Base-by-base conservation (phyloP, 1,140 invertebrate species). In the Drosophila ambigua region DNA sequence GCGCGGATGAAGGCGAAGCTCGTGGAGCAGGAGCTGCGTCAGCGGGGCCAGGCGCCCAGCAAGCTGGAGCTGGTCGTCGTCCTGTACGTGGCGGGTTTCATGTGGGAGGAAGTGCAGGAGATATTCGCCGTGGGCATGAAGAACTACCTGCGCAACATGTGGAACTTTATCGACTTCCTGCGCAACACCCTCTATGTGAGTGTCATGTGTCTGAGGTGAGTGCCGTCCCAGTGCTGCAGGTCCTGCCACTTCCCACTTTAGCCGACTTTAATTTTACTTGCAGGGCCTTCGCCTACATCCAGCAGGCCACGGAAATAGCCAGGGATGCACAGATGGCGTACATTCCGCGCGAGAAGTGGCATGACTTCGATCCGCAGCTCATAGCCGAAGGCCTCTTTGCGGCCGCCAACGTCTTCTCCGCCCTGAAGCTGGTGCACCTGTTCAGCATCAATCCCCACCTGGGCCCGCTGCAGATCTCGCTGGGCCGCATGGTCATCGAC, bases 101-200 rank as follows among this genome's bases (percentile, higher is more conserved):
- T 99, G 52, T 97, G 96, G 95, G 95, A 98, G 90, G 98, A 99
- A 92, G 96, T 96, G 6, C 95, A 97, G 88, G 97, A 99, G 92
- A 95, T 98, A 28, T 98, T 95, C 92, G 93, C 95, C 1, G 95
- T 97, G 81, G 98, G 98, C 20, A 93, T 98, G 28, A 94, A 94
- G 16, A 94, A 95, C 0, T 99, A 99, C 90, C 93, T 98, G 9
- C 93, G 95, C 3, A 97, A 99, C 90, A 95, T 98, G 94, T 99
- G 98, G 98, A 99, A 99, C 91, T 97, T 98, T 88, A 97, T 99
- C 65, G 98, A 99, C 93, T 98, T 98, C 81, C 95, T 96, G 2
- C 94, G 97, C 48, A 98, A 98, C 91, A 94, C 94, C 2, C 93
- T 98, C 0, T 99, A 98, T 90, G 93, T 97, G 16, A 93, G 94